phyloP scores from a whole-genome alignment of 2,888 invertebrate species.

The Cephus runcator region DNA sequence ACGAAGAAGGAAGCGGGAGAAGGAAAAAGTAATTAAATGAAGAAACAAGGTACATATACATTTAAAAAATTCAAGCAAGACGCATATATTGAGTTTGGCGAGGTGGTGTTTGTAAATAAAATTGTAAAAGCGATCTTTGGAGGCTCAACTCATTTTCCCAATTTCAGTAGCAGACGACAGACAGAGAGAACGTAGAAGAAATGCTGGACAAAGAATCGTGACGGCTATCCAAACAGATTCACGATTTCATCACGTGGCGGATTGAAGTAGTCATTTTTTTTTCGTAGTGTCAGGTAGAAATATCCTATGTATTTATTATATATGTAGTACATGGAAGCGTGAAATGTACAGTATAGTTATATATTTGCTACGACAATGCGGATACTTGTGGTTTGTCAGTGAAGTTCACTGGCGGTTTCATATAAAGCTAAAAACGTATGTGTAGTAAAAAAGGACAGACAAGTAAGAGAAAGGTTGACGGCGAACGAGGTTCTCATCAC shows the following conservation, averaged over 20 bases:
- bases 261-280: not conserved
- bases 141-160: slow-evolving; percentile 30
- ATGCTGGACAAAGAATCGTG: not conserved
- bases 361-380: not conserved
- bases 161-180: not conserved
- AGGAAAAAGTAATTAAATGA: not conserved
- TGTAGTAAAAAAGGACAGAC: too few species aligned
- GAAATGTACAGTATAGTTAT: not conserved
- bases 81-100: slow-evolving; percentile 31
- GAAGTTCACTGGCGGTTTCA: not conserved
- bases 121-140: slow-evolving; percentile 39
- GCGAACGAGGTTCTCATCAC: not conserved
- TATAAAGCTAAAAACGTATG: too few species aligned
- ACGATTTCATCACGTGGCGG: not conserved
- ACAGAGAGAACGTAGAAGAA: not conserved
- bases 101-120: slow-evolving; percentile 55
- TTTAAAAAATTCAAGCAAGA: slow-evolving; percentile 5
- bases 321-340: not conserved
- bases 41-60: not conserved
- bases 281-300: not conserved
- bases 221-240: not conserved
- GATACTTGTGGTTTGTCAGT: not conserved
- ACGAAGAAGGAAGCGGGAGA: slow-evolving; percentile 11
- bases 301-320: not conserved
- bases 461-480: not conserved